Evolutionary conservation across 53 echinoderm and acorn worm species (phyloP).

Genomic region (Holothuria scabra): DNA sequence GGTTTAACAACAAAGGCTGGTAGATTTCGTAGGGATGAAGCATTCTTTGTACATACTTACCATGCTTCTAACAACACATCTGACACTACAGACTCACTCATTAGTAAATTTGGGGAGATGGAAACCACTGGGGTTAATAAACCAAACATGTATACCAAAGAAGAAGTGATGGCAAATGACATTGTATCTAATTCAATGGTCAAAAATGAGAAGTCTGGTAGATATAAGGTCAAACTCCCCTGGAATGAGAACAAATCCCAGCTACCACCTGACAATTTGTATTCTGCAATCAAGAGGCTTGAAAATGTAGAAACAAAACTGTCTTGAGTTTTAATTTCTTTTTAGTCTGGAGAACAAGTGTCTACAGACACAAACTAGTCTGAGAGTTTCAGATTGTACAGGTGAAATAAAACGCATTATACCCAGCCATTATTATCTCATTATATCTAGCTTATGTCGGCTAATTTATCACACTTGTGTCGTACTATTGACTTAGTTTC

Average conservation of each 20-base stretch:
- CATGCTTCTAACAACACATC: not conserved
- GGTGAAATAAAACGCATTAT: too few relatives aligned
- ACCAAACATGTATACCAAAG: not conserved
- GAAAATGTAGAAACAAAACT: conserved; percentile 28
- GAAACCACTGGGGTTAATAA: conserved; percentile 5
- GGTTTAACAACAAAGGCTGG: not conserved
- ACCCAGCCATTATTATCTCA: too few relatives aligned
- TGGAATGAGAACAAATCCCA: conserved; percentile 24
- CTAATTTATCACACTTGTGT: too few relatives aligned
- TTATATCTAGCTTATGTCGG: too few relatives aligned
- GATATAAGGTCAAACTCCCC: conserved; percentile 31
- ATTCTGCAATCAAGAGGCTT: conserved; percentile 4
- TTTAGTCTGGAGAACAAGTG: too few relatives aligned
- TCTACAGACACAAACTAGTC: too few relatives aligned
- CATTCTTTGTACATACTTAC: conserved; percentile 11
- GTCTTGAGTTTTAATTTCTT: too few relatives aligned
- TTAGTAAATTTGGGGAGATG: conserved; percentile 36
- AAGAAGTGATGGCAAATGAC: conserved; percentile 25
- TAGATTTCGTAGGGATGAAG: not conserved
- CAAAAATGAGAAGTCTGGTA: not conserved
- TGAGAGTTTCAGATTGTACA: too few relatives aligned
- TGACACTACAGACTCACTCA: not conserved
- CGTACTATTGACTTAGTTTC: too few relatives aligned
- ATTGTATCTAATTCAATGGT: not conserved
- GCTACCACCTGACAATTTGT: conserved; percentile 8